Base-by-base conservation (phyloP, 2,113 vertebrate genomes). In the Pterocles burchelli region DNA sequence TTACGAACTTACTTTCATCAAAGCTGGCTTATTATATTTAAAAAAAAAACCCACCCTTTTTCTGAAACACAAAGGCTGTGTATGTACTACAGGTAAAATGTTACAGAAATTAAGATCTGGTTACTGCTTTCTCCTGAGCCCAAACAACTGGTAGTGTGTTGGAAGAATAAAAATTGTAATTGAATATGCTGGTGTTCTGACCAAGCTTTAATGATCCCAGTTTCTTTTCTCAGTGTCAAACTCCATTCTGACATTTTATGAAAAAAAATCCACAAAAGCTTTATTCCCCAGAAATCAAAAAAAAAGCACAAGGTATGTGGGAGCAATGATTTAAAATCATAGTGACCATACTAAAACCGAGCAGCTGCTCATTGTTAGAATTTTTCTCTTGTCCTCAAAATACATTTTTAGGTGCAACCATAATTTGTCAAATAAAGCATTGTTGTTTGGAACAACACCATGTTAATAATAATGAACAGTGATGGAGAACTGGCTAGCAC, bases 371-470 rank as follows among this genome's bases (percentile, higher is more conserved):
- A 59, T 48, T 79, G 34, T 33, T 76, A 41, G 33, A 77, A 46
- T 70, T 72, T 90, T 92, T 85, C 19, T 59, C 65, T 65, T 95
- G 21, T 89, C 45, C 13, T 79, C 43, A 67, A 89, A 38, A 74
- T 63, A 81, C 10, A 31, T 92, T 90, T 71, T 66, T 89, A 58
- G 24, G 71, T 76, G 14, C 16, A 55, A 89, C 73, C 17, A 78
- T 87, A 79, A 79, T 45, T 90, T 9, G 25, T 79, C 45, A 93
- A 11, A n/a, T 36, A 43, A 76, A 21, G 4, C 7, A 59, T 29
- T 88, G 29, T 8, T 94, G 16, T 58, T 89, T 58, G 58, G 14
- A 87, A 74, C 54, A 90, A 34, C 33, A 81, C 14, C 9, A 33
- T 59, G 14, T 72, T 90, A 86, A 80, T 72, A 86, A 48, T 66